Conservation (phyloP, 1,140 invertebrate genomes). For the Lutraria rhynchaena region DNA sequence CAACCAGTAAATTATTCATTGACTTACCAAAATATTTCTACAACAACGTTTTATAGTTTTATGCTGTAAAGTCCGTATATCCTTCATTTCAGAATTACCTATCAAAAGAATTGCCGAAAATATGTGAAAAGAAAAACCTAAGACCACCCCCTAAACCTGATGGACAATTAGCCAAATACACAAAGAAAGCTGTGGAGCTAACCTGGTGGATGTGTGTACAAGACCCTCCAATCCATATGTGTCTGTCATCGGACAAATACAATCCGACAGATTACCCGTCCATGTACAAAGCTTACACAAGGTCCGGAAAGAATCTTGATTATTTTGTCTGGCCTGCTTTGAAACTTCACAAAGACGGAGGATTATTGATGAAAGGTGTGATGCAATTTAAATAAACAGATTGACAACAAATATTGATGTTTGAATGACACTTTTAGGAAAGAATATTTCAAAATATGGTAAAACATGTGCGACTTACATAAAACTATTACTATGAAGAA, state of each 20-base stretch:
- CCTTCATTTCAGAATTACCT: too few species aligned
- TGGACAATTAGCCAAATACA: background rate
- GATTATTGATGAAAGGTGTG: slow-evolving; percentile 24
- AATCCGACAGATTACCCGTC: background rate
- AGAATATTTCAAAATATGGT: too few species aligned
- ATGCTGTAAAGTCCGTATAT: too few species aligned
- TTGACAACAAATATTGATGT: too few species aligned
- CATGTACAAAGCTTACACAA: slow-evolving; percentile 38
- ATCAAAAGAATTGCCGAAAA: too few species aligned
- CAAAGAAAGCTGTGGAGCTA: slow-evolving; percentile 7
- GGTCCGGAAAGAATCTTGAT: slow-evolving; percentile 28
- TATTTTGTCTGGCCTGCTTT: slow-evolving; percentile 46
- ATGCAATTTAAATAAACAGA: slow-evolving; percentile 36
- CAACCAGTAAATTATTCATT: too few species aligned
- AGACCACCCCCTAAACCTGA: background rate
- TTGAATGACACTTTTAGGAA: too few species aligned
- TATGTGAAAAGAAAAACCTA: too few species aligned
- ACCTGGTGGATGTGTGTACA: slow-evolving; percentile 51
- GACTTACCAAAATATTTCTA: too few species aligned
- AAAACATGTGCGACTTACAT: too few species aligned
- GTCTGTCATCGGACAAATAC: background rate
- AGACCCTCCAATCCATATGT: slow-evolving; percentile 47
- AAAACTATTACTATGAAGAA: too few species aligned
- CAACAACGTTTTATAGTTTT: too few species aligned
- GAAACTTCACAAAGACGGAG: slow-evolving; percentile 15